Evolutionary conservation across 2,888 invertebrate species (phyloP).

Genomic region (Drosophila villosipedis): DNA sequence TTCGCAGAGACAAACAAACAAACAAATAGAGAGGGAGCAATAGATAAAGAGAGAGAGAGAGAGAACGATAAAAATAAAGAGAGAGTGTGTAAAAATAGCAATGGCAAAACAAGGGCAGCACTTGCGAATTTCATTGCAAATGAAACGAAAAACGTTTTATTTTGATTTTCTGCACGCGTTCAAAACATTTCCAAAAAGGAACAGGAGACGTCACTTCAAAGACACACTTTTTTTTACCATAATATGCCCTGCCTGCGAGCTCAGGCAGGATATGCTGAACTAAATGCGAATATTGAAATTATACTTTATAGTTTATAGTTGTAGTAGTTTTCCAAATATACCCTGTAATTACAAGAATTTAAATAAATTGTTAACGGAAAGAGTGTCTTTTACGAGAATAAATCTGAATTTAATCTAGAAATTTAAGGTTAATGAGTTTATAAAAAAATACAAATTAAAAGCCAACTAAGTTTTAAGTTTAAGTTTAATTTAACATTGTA

Average conservation of each 20-base stretch:
- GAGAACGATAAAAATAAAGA: constrained; percentile 1
- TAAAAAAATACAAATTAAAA: accelerated
- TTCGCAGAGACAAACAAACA: constrained; percentile 37
- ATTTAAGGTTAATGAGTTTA: accelerated
- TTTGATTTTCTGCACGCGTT: constrained; percentile 78
- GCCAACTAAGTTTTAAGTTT: neutral
- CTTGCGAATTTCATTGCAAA: constrained; percentile 79
- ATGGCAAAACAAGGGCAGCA: constrained; percentile 62
- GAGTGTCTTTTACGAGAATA: neutral
- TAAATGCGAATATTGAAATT: too few relatives aligned
- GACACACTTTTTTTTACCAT: constrained; percentile 52
- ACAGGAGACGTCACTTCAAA: constrained; percentile 55
- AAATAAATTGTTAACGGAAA: neutral
- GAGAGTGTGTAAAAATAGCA: constrained; percentile 3
- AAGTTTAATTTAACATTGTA: too few relatives aligned
- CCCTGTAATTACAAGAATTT: neutral
- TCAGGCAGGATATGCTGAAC: neutral
- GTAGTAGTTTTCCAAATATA: neutral
- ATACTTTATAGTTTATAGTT: neutral
- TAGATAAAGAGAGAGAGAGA: constrained; percentile 1
- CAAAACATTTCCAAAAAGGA: constrained; percentile 28
- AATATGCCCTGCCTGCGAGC: constrained; percentile 10
- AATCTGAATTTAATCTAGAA: neutral
- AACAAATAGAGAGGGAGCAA: neutral
- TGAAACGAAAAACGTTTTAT: constrained; percentile 80